A percentile compares a stretch with the other conserved stretches of the same genome.
phyloP scores from a whole-genome alignment of 1,140 invertebrate species.

The Globodera rostochiensis region DNA sequence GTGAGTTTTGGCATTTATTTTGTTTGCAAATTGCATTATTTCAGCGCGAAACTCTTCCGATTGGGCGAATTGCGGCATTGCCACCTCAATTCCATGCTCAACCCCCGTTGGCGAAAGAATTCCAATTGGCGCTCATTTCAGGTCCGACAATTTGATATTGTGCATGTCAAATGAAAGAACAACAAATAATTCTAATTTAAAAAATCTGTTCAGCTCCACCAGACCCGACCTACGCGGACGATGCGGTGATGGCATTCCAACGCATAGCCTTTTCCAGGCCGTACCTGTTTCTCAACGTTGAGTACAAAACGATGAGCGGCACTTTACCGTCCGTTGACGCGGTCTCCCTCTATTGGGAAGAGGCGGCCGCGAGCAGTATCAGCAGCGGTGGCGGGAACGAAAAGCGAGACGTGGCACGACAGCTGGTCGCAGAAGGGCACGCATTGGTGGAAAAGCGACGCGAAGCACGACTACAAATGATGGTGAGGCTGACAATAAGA shows the following conservation, averaged over 20 bases:
- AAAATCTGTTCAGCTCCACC: conserved; percentile 74
- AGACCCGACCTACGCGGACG: conserved; percentile 71
- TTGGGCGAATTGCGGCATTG: conserved; percentile 72
- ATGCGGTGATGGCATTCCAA: conserved; percentile 69
- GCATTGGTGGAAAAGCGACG: conserved; percentile 79
- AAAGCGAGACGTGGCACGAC: conserved; percentile 80
- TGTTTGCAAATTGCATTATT: conserved; percentile 40
- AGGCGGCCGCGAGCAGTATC: conserved; percentile 66
- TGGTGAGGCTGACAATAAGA: conserved; percentile 69
- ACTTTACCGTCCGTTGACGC: conserved; percentile 69
- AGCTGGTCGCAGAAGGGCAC: conserved; percentile 81
- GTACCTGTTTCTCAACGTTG: conserved; percentile 68
- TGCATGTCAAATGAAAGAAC: not conserved
- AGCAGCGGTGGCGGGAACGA: conserved; percentile 68
- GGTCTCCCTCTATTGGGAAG: conserved; percentile 70
- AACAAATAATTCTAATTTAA: not conserved
- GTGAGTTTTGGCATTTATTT: conserved; percentile 52
- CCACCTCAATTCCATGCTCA: conserved; percentile 75
- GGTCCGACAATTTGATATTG: conserved; percentile 6
- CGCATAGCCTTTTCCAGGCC: conserved; percentile 78
- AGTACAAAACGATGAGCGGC: conserved; percentile 70
- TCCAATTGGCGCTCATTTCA: conserved; percentile 76
- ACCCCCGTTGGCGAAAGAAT: conserved; percentile 82
- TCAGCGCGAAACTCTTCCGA: conserved; percentile 67
- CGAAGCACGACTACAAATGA: conserved; percentile 79